Conservation (phyloP, 2,888 invertebrate species). For the Lasioglossum vierecki region DNA sequence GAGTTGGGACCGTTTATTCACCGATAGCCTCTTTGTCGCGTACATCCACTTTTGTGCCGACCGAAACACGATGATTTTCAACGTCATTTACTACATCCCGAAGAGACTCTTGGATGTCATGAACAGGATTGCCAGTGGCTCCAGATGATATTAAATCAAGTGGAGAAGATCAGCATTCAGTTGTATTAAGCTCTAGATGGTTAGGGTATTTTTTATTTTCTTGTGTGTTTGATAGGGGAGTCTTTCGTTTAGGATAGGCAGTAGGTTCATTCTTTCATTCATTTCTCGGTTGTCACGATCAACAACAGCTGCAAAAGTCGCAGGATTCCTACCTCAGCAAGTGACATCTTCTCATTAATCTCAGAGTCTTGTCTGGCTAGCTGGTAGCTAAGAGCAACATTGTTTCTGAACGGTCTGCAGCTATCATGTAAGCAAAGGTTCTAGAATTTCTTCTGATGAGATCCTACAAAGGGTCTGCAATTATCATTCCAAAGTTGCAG, state of each 20-base stretch:
- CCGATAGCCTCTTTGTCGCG: not conserved
- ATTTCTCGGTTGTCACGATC: not conserved
- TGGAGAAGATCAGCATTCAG: not conserved
- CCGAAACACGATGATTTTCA: not conserved
- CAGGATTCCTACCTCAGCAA: not conserved
- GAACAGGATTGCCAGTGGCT: not conserved
- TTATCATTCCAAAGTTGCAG: not conserved
- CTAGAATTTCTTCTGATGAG: not conserved
- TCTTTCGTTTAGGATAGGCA: no score
- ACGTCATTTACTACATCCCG: not conserved
- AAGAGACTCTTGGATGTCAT: not conserved
- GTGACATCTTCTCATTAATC: not conserved
- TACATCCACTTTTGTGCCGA: not conserved
- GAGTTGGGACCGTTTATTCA: not conserved
- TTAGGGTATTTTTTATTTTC: no score
- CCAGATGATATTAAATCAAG: not conserved
- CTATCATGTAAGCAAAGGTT: not conserved
- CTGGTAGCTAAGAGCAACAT: not conserved
- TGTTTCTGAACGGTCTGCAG: not conserved
- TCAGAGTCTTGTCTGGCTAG: not conserved
- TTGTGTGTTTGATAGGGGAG: no score
- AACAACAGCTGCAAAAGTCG: not conserved
- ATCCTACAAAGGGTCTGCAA: not conserved
- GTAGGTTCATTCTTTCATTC: not conserved
- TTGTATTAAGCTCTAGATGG: not conserved